Conservation (phyloP, 1,140 invertebrate genomes). For the Cydia amplana region DNA sequence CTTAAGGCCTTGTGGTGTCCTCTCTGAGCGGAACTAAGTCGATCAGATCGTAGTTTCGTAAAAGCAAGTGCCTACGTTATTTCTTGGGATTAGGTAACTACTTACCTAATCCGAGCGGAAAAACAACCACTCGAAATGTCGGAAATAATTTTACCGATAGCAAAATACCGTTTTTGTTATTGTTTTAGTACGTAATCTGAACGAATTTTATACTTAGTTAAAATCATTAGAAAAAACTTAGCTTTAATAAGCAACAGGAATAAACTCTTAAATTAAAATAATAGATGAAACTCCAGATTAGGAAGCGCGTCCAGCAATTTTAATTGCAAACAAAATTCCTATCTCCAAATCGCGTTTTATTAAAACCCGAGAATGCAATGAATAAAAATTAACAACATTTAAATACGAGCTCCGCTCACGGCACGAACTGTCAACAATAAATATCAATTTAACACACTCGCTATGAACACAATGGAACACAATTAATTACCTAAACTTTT, state of each 20-base stretch:
- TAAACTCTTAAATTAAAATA: not conserved
- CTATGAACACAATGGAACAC: conserved; percentile 46
- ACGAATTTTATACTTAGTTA: not conserved
- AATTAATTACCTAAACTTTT: conserved; percentile 71
- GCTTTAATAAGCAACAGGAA: too few species aligned
- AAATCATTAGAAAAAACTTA: conserved; percentile 12
- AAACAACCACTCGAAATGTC: too few species aligned
- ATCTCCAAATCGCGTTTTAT: conserved; percentile 15
- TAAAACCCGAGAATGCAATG: conserved; percentile 36
- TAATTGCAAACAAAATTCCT: conserved; percentile 38
- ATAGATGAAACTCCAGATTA: not conserved
- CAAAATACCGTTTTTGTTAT: too few species aligned
- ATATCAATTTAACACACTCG: conserved; percentile 60
- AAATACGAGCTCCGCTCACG: conserved; percentile 48
- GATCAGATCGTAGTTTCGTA: too few species aligned
- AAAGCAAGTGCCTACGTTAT: too few species aligned
- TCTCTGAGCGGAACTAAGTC: too few species aligned
- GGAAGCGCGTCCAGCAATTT: conserved; percentile 6
- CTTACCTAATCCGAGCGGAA: too few species aligned
- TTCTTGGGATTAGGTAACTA: too few species aligned
- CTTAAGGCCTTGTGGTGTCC: too few species aligned
- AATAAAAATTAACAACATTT: conserved; percentile 54
- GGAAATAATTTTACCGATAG: too few species aligned
- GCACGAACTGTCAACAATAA: conserved; percentile 68
- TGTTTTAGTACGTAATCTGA: too few species aligned